These are phyloP conservation scores for Phanerotoma sp. DNA, from an alignment of 2,888 invertebrate genomes.

Conservation along the genomic window DNA sequence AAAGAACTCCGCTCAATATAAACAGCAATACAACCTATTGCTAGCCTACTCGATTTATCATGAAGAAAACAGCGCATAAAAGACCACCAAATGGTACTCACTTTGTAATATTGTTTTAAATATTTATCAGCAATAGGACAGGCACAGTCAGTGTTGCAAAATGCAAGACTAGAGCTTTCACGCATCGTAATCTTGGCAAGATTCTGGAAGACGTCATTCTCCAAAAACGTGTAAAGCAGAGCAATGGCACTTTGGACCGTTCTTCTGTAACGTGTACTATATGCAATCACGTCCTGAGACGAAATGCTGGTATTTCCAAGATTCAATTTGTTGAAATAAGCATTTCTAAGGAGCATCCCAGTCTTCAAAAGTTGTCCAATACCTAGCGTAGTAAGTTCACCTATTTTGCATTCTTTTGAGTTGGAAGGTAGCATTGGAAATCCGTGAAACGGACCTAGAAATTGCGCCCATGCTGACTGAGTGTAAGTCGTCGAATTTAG, in stretches of 20 bases:
- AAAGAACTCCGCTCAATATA: too few species aligned
- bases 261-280: slow-evolving; percentile 82
- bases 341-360: slow-evolving; percentile 68
- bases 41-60: too few species aligned
- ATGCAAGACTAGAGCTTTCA: slow-evolving; percentile 79
- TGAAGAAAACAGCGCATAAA: too few species aligned
- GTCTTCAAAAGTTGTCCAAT: slow-evolving; percentile 79
- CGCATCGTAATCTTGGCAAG: slow-evolving; percentile 64
- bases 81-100: too few species aligned
- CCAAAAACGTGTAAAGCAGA: slow-evolving; percentile 71
- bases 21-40: too few species aligned
- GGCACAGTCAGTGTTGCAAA: slow-evolving; percentile 84
- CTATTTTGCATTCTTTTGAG: slow-evolving; percentile 73
- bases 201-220: slow-evolving; percentile 64
- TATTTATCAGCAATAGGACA: slow-evolving; percentile 71
- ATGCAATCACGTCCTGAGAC: slow-evolving; percentile 65
- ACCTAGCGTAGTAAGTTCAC: slow-evolving; percentile 82
- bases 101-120: slow-evolving; percentile 56
- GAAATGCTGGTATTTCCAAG: slow-evolving; percentile 58
- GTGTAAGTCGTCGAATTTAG: slow-evolving; percentile 48
- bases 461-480: slow-evolving; percentile 67
- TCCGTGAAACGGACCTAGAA: slow-evolving; percentile 79
- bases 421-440: slow-evolving; percentile 75
- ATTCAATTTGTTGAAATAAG: slow-evolving; percentile 61
- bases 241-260: slow-evolving; percentile 91